A percentile compares a stretch with the other conserved stretches of the same genome.
These are phyloP conservation scores for Aldrovandia affinis DNA, from an alignment of 2,797 vertebrate species.

Conservation along the genomic window DNA sequence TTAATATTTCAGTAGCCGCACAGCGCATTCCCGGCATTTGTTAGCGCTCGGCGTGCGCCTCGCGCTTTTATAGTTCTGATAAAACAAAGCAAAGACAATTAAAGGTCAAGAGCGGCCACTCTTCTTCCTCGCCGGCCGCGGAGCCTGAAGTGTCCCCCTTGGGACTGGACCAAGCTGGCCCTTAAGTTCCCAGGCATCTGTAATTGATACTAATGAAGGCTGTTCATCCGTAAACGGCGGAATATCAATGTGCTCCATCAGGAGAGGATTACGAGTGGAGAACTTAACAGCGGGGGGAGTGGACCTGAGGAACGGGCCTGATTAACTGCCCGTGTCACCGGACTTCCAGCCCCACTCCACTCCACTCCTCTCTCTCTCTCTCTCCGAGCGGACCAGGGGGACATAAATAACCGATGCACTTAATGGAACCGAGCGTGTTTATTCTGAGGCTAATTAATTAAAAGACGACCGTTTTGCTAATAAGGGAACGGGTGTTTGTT, in stretches of 20 bases:
- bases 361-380: background rate
- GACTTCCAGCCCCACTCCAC: slow-evolving; percentile 52
- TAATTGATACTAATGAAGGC: slow-evolving; percentile 58
- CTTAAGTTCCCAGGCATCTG: slow-evolving; percentile 48
- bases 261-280: slow-evolving; percentile 47
- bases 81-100: slow-evolving; percentile 39
- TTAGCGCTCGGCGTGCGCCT: background rate
- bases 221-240: slow-evolving; percentile 32
- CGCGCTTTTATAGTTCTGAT: slow-evolving; percentile 13
- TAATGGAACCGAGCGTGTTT: slow-evolving; percentile 67
- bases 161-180: slow-evolving; percentile 43
- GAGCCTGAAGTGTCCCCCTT: background rate
- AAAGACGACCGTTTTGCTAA: slow-evolving; percentile 48
- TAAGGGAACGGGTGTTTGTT: background rate
- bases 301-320: slow-evolving; percentile 42
- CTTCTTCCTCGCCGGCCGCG: slow-evolving; percentile 49
- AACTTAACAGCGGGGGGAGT: slow-evolving; percentile 18
- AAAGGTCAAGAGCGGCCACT: slow-evolving; percentile 57
- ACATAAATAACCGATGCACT: slow-evolving; percentile 63
- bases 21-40: too few relatives aligned
- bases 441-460: slow-evolving; percentile 71
- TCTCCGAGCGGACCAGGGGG: slow-evolving; percentile 55
- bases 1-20: too few relatives aligned
- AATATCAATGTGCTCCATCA: slow-evolving; percentile 46
- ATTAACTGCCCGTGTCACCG: slow-evolving; percentile 61